Evolutionary conservation across 1,140 invertebrate species (phyloP), one percentile per base, ranked within the genome.

Genomic region (Drosophila ohnishii): DNA sequence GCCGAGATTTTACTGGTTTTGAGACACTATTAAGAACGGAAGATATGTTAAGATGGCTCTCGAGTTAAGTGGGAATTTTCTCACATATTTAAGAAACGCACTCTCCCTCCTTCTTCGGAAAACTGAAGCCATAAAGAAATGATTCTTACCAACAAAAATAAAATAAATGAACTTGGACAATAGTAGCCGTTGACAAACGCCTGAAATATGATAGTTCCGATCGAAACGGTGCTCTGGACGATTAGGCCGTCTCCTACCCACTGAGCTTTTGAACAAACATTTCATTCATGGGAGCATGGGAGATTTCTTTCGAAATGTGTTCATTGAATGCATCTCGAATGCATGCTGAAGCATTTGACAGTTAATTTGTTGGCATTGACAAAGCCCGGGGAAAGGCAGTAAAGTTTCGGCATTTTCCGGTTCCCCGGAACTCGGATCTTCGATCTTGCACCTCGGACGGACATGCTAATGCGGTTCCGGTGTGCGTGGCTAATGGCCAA

Each of bases 381-480:
- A 66, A 63, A 61, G 72, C 37, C 45, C 22, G 5, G 65, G 37
- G 65, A 55, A 42, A 56, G 40, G 60, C 45, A 64, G 30, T 69
- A 64, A 69, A 65, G 14, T 61, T 82, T 69, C 14, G 56, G 58
- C 61, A 74, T 62, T 82, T 84, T 86, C 82, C 83, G 83, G 80
- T 79, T 56, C 64, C 67, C 58, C 56, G 56, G 50, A 35, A 39
- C 58, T 62, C 35, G 35, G 55, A 60, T 42, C 25, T 63, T 22
- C 28, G 37, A 37, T 63, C 62, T 66, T 53, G 11, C 16, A 53
- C 35, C 50, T 34, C 16, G 16, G 11, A 35, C 22, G 22, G 63
- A 71, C 57, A 88, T 88, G 83, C 83, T 88, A 87, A 87, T 87
- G 83, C 75, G 79, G 84, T 87, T 87, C 83, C 83, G 83, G 83